Conservation (phyloP, 1,140 invertebrate genomes). For the Penaeus indicus region DNA sequence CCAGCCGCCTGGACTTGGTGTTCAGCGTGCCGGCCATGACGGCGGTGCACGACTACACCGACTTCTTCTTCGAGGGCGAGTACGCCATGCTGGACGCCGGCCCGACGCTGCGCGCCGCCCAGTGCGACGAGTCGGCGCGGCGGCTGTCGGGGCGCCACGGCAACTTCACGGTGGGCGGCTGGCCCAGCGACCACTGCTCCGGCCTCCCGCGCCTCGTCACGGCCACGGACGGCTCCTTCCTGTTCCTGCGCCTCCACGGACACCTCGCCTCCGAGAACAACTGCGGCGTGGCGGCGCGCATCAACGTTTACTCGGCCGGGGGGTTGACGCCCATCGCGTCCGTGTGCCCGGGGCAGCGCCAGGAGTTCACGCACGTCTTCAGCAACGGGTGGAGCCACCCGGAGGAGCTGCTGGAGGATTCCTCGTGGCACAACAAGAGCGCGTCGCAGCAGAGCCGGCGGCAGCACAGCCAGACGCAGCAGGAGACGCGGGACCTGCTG, state of each 20-base stretch:
- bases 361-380: constrained; percentile 58
- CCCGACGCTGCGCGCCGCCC: background rate
- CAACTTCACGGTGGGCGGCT: constrained; percentile 61
- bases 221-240: constrained; percentile 61
- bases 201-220: constrained; percentile 56
- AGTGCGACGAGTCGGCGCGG: constrained; percentile 12
- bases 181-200: constrained; percentile 44
- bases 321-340: constrained; percentile 61
- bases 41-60: constrained; percentile 61
- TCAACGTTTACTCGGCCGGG: constrained; percentile 64
- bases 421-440: too few species aligned
- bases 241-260: constrained; percentile 58
- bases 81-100: constrained; percentile 57
- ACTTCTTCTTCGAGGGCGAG: constrained; percentile 66
- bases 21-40: constrained; percentile 63
- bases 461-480: background rate
- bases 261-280: constrained; percentile 40
- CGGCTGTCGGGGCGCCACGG: constrained; percentile 46
- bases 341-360: constrained; percentile 50
- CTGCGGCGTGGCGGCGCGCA: constrained; percentile 54
- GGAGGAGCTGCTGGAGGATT: constrained; percentile 31
- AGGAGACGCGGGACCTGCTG: constrained; percentile 60
- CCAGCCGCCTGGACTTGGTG: constrained; percentile 53
- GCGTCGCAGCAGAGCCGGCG: too few species aligned
- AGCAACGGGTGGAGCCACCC: constrained; percentile 63